phyloP scores from a whole-genome alignment of 1,140 invertebrate species.

The Glossosoma conforme region DNA sequence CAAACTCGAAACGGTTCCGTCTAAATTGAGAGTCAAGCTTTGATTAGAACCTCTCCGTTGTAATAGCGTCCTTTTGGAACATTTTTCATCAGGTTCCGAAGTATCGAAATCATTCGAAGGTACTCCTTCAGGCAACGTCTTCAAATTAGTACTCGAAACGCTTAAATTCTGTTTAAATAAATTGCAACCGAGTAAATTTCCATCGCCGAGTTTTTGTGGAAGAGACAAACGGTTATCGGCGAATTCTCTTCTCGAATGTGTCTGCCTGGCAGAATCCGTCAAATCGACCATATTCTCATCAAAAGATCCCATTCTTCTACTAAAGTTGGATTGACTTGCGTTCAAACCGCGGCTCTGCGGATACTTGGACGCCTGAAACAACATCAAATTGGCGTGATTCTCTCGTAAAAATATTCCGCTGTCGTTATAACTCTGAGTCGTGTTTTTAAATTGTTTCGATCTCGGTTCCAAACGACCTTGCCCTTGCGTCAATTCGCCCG shows the following conservation, averaged over 20 bases:
- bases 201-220: conserved; percentile 20
- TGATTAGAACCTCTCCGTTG: conserved; percentile 37
- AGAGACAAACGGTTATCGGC: conserved; percentile 16
- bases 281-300: conserved; percentile 45
- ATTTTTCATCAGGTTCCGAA: conserved; percentile 40
- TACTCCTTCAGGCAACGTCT: conserved; percentile 61
- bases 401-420: conserved; percentile 48
- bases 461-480: conserved; percentile 34
- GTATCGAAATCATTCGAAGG: conserved; percentile 58
- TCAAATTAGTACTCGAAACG: conserved; percentile 57
- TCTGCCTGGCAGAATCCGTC: conserved; percentile 3
- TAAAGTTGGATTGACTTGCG: conserved; percentile 19
- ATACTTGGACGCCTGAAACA: conserved; percentile 42
- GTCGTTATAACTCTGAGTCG: conserved; percentile 32
- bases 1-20: conserved; percentile 22
- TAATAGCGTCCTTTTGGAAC: conserved; percentile 40
- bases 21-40: conserved; percentile 33
- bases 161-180: conserved; percentile 50
- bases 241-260: conserved; percentile 2
- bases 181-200: conserved; percentile 40
- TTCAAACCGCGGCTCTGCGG: conserved; percentile 34
- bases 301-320: conserved; percentile 46
- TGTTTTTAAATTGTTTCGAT: conserved; percentile 40
- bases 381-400: conserved; percentile 46
- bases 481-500: conserved; percentile 21